Evolutionary conservation across 2,888 invertebrate genomes (phyloP).

Genomic region (Nomada flava): DNA sequence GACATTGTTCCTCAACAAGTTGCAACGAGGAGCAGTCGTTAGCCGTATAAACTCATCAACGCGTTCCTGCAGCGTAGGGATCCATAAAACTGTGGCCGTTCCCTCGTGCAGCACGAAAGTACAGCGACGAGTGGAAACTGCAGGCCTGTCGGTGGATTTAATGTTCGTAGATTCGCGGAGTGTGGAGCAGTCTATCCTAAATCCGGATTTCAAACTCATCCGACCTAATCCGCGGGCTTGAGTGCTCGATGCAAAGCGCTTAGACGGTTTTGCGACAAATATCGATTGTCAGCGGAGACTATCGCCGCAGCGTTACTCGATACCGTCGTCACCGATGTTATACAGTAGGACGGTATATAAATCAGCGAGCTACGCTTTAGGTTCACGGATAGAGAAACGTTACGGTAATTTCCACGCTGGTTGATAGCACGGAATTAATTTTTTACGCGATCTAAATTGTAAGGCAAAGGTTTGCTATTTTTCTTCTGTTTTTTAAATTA

Average conservation of each 20-base stretch:
- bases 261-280: conserved; percentile 53
- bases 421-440: no score
- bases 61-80: conserved; percentile 11
- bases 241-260: conserved; percentile 63
- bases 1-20: conserved; percentile 62
- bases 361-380: neutral
- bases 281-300: conserved; percentile 61
- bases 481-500: no score
- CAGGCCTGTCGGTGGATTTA: conserved; percentile 52
- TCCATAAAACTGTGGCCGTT: conserved; percentile 40
- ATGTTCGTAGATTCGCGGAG: conserved; percentile 35
- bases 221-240: conserved; percentile 62
- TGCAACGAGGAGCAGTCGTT: conserved; percentile 32
- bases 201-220: conserved; percentile 68
- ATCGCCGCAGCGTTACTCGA: conserved; percentile 39
- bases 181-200: conserved; percentile 54
- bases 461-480: no score
- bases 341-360: neutral
- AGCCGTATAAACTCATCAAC: conserved; percentile 52
- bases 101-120: neutral
- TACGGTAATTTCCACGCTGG: no score
- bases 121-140: conserved; percentile 32
- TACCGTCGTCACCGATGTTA: conserved; percentile 40
- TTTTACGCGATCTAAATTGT: no score
- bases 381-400: no score